These are phyloP conservation scores for Drosophila mayaguana DNA, from an alignment of 2,888 invertebrate species.

Conservation along the genomic window DNA sequence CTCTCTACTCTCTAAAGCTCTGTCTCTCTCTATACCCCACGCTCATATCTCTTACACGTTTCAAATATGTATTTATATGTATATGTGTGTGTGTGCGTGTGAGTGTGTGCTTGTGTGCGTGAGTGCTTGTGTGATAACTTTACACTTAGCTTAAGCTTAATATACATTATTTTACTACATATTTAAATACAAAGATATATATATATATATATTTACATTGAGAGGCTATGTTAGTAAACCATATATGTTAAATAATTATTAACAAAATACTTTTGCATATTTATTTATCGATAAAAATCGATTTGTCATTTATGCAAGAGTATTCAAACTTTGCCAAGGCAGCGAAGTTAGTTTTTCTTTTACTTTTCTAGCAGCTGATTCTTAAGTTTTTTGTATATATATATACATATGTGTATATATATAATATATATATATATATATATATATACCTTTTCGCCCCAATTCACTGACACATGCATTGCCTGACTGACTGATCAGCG, in stretches of 20 bases:
- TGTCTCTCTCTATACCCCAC: constrained; percentile 43
- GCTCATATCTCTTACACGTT: constrained; percentile 48
- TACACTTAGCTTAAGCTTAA: constrained; percentile 25
- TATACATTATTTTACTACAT: constrained; percentile 8
- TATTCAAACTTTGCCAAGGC: constrained; percentile 20
- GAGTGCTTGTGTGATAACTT: constrained; percentile 18
- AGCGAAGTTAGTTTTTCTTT: constrained; percentile 31
- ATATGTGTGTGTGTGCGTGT: not conserved
- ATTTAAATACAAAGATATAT: not conserved
- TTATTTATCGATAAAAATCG: constrained; percentile 4
- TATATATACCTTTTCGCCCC: not conserved
- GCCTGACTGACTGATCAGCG: not conserved
- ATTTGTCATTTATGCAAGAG: constrained; percentile 9
- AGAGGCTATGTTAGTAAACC: not conserved
- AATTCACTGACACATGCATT: not conserved
- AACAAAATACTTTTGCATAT: constrained; percentile 2
- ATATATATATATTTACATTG: not conserved
- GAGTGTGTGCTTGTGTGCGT: constrained; percentile 1
- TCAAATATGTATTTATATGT: constrained; percentile 13
- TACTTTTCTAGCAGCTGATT: constrained; percentile 14
- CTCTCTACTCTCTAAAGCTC: constrained; percentile 38
- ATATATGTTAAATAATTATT: not conserved
- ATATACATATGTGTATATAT: not conserved
- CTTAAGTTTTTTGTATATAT: constrained; percentile 17
- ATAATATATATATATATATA: not conserved